These are phyloP conservation scores for Callocephalon fimbriatum DNA, from an alignment of 2,113 vertebrate genomes.

Conservation along the genomic window DNA sequence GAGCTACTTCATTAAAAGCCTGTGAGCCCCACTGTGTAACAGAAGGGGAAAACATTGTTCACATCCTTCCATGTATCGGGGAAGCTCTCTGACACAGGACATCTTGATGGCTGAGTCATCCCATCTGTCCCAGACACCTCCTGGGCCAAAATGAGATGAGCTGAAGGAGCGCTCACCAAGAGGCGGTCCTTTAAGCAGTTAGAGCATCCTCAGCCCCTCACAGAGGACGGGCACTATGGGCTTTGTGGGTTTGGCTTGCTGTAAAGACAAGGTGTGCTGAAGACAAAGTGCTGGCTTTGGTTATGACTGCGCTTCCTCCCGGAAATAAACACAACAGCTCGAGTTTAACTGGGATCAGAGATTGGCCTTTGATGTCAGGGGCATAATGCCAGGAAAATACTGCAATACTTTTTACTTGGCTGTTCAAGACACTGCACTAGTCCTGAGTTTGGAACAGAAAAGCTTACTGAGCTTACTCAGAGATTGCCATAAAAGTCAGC, in stretches of 20 bases:
- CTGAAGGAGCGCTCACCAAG: background rate
- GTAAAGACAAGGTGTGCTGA: background rate
- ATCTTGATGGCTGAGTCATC: conserved; percentile 61
- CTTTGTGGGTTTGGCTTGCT: background rate
- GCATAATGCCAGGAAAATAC: conserved; percentile 44
- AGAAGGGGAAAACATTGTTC: conserved; percentile 45
- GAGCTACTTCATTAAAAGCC: conserved; percentile 38
- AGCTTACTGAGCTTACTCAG: background rate
- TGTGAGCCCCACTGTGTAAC: conserved; percentile 33
- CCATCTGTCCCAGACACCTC: conserved; percentile 54
- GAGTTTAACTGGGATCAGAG: conserved; percentile 15
- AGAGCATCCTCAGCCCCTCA: background rate
- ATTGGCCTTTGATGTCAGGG: conserved; percentile 19
- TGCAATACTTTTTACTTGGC: background rate
- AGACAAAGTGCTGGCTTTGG: conserved; percentile 40
- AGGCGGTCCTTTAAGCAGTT: background rate
- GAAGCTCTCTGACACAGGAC: conserved; percentile 28
- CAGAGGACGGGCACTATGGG: background rate
- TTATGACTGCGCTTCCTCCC: conserved; percentile 31
- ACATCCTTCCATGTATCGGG: conserved; percentile 17
- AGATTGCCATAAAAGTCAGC: background rate
- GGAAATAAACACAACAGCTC: conserved; percentile 46
- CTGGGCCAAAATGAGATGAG: background rate
- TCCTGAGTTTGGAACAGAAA: background rate
- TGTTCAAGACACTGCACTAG: background rate